Evolutionary conservation across 2,113 vertebrate species (phyloP), one percentile per base, ranked within the genome.

Genomic region (Mormyrus lacerda): DNA sequence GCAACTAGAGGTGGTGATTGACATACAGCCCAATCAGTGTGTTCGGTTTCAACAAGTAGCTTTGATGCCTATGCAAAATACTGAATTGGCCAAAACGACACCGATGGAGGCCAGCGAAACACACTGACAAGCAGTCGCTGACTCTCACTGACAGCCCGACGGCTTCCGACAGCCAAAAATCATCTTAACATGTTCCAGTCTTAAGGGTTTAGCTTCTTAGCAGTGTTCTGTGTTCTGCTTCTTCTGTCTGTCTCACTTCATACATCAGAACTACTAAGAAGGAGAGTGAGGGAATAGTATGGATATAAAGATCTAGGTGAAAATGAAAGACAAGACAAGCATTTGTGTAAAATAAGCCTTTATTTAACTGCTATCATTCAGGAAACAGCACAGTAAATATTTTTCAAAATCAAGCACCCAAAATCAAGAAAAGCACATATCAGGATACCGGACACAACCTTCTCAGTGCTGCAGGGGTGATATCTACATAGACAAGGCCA

Each of bases 291-390:
- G 10, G 8, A 24, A n/a, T 11, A n/a, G 44, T 47, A 42, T 84
- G 42, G 19, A 47, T 47, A 24, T 44, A 47, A 84, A 44, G n/a
- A 47, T 24, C 21, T n/a, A 21, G 39, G 21, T 84, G 2, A 44
- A 84, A 84, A 84, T n/a, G 17, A 84, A 84, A 45, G 39, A 86
- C 85, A 86, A 53, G 51, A 3, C 24, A 4, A 85, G 82, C 24
- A 27, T 47, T 53, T 53, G 47, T 50, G n/a, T 86, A 50, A 86
- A 88, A 86, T 53, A 86, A 87, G 86, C 86, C 50, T 55, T 84
- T 84, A 84, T 84, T 84, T 42, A 35, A 58, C 17, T 58, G 31
- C 19, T 58, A 45, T 88, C 61, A 73, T 47, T 45, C 87, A 88
- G 24, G 45, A 73, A 88, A 88, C n/a, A 45, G 45, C 58, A 88